These are phyloP conservation scores for Morinoia aosen DNA, from an alignment of 2,888 invertebrate genomes.

Conservation along the genomic window DNA sequence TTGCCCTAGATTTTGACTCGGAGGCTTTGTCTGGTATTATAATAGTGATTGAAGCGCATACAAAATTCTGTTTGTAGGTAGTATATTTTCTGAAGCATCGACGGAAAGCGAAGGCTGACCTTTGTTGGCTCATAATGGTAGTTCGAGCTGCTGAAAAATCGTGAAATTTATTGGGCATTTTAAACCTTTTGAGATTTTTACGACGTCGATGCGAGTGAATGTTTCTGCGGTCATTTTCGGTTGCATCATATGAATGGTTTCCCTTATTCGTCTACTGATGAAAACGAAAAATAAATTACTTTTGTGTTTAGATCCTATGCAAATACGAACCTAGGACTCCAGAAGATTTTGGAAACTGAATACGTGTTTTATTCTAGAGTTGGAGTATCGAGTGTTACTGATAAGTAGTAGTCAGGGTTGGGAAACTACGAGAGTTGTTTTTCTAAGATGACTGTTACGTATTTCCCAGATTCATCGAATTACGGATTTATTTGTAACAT, in stretches of 20 bases:
- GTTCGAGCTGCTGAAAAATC: neutral
- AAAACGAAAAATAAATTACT: neutral
- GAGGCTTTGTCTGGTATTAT: neutral
- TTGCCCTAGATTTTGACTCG: neutral
- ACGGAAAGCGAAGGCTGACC: neutral
- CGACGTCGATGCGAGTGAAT: neutral
- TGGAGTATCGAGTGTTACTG: neutral
- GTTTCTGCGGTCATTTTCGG: neutral
- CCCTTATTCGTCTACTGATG: neutral
- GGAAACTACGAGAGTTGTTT: no score
- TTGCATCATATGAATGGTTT: neutral
- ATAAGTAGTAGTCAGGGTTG: neutral
- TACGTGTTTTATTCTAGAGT: neutral
- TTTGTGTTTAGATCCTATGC: neutral
- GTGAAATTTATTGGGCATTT: neutral
- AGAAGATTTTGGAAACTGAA: neutral
- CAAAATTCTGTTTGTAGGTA: neutral
- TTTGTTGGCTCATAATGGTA: neutral
- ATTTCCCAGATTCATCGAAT: no score
- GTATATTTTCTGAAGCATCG: neutral
- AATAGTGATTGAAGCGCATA: neutral
- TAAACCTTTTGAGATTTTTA: neutral
- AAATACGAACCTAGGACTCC: neutral
- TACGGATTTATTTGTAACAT: no score
- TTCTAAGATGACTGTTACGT: no score